Conservation (phyloP, 35 echinoderm and acorn worm genomes). For the Stichopus chloronotus region DNA sequence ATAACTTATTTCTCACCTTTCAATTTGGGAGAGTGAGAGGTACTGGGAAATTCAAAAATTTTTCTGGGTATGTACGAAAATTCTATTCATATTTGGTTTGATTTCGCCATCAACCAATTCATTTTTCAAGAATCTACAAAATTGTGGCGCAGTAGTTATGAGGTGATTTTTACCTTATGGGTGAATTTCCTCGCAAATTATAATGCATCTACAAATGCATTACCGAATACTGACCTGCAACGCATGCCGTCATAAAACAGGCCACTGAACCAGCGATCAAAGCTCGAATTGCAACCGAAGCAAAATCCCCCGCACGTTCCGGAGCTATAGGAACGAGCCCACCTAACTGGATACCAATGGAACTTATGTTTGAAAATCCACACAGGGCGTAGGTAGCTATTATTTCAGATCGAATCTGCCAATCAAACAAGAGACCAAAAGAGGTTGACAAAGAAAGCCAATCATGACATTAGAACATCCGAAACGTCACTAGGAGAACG, state of each 20-base stretch:
- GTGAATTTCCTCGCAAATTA: too few relatives aligned
- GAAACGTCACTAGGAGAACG: too few relatives aligned
- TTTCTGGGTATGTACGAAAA: too few relatives aligned
- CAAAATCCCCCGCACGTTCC: conserved; percentile 62
- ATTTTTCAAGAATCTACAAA: too few relatives aligned
- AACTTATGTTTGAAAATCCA: conserved; percentile 87
- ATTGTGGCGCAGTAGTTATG: too few relatives aligned
- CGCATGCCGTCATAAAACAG: conserved; percentile 94
- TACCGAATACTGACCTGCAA: conserved; percentile 64
- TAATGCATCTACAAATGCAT: too few relatives aligned
- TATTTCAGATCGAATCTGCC: conserved; percentile 73
- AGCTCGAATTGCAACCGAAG: conserved; percentile 71
- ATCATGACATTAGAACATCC: background rate
- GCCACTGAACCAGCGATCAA: conserved; percentile 86
- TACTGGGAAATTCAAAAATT: too few relatives aligned
- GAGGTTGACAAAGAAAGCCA: background rate
- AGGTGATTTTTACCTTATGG: too few relatives aligned
- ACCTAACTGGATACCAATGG: conserved; percentile 85
- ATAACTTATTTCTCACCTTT: too few relatives aligned
- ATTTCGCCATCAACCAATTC: too few relatives aligned
- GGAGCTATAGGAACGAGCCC: conserved; percentile 86
- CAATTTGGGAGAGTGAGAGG: too few relatives aligned
- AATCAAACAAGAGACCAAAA: background rate
- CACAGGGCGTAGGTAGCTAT: conserved; percentile 87
- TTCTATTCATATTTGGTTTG: too few relatives aligned